Percentiles rank a stretch among this genome's conserved stretches.
Conservation (phyloP, 2,888 invertebrate species). For the Leucoma salicis region DNA sequence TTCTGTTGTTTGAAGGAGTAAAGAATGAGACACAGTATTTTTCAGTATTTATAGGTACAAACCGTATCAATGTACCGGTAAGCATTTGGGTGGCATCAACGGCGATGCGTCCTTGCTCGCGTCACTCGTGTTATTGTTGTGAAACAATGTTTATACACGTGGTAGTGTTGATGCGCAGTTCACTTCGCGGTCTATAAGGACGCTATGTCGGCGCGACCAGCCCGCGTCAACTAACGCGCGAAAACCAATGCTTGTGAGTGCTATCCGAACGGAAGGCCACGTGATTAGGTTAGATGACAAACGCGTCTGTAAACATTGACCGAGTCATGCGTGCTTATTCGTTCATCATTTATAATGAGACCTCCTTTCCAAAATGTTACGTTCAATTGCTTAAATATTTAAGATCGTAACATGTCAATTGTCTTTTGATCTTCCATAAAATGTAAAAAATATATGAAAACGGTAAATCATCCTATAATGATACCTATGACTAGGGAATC, state of each 20-base stretch:
- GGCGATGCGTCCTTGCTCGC: constrained; percentile 62
- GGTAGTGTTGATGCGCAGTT: constrained; percentile 67
- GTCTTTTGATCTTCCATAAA: too few relatives aligned
- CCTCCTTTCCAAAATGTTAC: too few relatives aligned
- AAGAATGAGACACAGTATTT: constrained; percentile 35
- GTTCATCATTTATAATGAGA: too few relatives aligned
- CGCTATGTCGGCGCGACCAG: constrained; percentile 63
- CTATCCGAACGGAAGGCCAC: constrained; percentile 71
- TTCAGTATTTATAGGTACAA: constrained; percentile 39
- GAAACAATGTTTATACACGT: constrained; percentile 80
- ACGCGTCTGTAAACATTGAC: constrained; percentile 58
- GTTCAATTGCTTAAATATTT: too few relatives aligned
- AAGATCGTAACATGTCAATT: too few relatives aligned
- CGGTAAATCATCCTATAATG: too few relatives aligned
- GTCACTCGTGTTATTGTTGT: constrained; percentile 76
- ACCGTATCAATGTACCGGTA: constrained; percentile 44
- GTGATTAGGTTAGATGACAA: constrained; percentile 78
- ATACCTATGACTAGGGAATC: too few relatives aligned
- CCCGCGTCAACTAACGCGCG: constrained; percentile 72
- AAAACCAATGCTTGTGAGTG: constrained; percentile 58
- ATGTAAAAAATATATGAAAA: too few relatives aligned
- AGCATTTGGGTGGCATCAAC: constrained; percentile 48
- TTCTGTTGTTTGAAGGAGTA: constrained; percentile 44
- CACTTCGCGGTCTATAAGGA: constrained; percentile 59
- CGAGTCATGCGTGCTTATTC: constrained; percentile 12